phyloP scores from a whole-genome alignment of 2,113 vertebrate species.

The Forbesichthys agassizii region DNA sequence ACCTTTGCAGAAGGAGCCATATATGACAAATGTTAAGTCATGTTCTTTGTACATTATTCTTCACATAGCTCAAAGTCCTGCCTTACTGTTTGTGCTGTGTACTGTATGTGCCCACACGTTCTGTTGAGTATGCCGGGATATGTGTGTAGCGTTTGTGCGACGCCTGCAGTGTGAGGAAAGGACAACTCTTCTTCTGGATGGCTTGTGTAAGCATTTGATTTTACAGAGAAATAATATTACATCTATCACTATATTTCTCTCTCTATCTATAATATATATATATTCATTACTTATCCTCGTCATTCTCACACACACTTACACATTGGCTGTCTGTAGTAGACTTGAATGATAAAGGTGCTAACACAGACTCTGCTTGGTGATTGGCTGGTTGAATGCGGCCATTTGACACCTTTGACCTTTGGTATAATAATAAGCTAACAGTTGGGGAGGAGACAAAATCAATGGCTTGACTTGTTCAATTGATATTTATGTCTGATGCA shows the following conservation, averaged over 20 bases:
- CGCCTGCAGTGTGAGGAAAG: too few relatives aligned
- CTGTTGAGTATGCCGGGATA: too few relatives aligned
- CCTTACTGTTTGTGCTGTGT: too few relatives aligned
- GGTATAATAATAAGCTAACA: conserved; percentile 10
- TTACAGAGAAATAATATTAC: too few relatives aligned
- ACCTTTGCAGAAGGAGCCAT: background rate
- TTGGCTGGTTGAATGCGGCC: conserved; percentile 25
- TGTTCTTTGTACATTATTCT: too few relatives aligned
- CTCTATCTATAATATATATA: too few relatives aligned
- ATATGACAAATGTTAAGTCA: background rate
- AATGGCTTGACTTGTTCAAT: conserved; percentile 50
- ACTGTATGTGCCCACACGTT: too few relatives aligned
- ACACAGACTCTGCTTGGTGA: conserved; percentile 15
- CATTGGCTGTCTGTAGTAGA: background rate
- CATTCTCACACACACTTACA: background rate
- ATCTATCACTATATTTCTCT: too few relatives aligned
- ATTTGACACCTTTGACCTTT: conserved; percentile 53
- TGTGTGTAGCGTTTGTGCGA: too few relatives aligned
- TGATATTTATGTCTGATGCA: conserved; percentile 49
- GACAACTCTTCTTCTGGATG: too few relatives aligned
- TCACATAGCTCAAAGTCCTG: too few relatives aligned
- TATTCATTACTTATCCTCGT: background rate
- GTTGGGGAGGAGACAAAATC: conserved; percentile 47
- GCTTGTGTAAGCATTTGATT: too few relatives aligned
- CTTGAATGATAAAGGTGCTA: background rate